Base-by-base conservation (phyloP, 1,140 invertebrate species). In the Nasonia longicornis region DNA sequence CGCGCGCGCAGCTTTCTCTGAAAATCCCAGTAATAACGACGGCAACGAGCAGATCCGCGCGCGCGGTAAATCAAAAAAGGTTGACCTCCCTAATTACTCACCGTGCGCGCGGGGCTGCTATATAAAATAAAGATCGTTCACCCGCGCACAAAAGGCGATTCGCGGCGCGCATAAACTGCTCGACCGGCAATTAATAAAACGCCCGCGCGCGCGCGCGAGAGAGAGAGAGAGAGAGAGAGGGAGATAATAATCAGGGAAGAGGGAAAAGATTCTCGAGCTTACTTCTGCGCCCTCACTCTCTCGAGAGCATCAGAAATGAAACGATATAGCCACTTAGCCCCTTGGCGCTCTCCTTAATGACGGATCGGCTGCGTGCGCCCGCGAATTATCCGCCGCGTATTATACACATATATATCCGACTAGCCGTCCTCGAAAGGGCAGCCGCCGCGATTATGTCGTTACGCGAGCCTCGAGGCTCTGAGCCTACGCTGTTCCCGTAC, bases 391-490 rank as follows among this genome's bases (percentile, higher is more conserved):
- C 20, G 6, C 22, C 20, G 20, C 52, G 20, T 8, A 58, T n/a
- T 20, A 58, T n/a, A 58, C 20, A 58, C 20, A 2, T 16, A 58
- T 58, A 58, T n/a, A 20, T n/a, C n/a, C 7, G n/a, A 16, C 14
- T 58, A 58, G 20, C 20, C 52, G 52, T 20, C 52, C 52, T 58
- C 52, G 52, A 58, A 58, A 58, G 20, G 52, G 52, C 69, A 42
- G 69, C n/a, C 38, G 71, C 71, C 38, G 71, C 71, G 71, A 73
- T 73, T 73, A 48, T 31, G 77, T 80, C 38, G 77, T 79, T 79
- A 79, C 35, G 77, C 35, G 22, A 52, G 1, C 35, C 69, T 64
- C 69, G 22, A 35, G 52, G 48, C 77, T 1, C 2, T 29, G 1
- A 7, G 26, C 31, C 31, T 35, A 58, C 16, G 8, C 8, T 35